These are phyloP conservation scores for Diplosoma virens DNA, from an alignment of 23 tunicate genomes.

Conservation along the genomic window DNA sequence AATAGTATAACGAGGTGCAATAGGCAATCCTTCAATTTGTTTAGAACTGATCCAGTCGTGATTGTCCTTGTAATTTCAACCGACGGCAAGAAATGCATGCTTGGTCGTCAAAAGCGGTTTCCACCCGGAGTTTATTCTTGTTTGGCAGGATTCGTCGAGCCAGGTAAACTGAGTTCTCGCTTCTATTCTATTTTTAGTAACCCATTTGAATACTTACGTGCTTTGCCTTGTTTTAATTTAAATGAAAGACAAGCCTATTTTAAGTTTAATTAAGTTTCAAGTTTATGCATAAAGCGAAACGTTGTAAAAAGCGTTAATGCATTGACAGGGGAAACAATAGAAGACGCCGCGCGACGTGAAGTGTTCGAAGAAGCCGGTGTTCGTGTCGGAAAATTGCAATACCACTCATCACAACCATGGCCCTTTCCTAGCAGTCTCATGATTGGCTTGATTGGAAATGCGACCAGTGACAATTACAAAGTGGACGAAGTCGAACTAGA, in stretches of 20 bases:
- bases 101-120: constrained; percentile 67
- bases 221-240: not conserved
- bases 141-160: constrained; percentile 87
- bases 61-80: constrained; percentile 62
- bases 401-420: constrained; percentile 96
- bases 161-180: constrained; percentile 70
- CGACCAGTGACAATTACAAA: constrained; percentile 52
- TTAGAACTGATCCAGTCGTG: constrained; percentile 91
- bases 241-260: too few relatives aligned
- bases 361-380: constrained; percentile 88
- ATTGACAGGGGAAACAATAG: constrained; percentile 76
- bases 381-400: constrained; percentile 61
- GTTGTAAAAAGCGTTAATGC: too few relatives aligned
- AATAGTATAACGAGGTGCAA: too few relatives aligned
- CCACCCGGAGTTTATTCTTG: constrained; percentile 87
- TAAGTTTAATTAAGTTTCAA: too few relatives aligned
- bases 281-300: too few relatives aligned
- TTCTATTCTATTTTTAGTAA: too few relatives aligned
- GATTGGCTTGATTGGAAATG: constrained; percentile 93
- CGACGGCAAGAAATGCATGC: constrained; percentile 74
- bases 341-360: constrained; percentile 93
- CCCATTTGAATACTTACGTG: too few relatives aligned
- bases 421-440: constrained; percentile 85
- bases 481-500: constrained; percentile 86
- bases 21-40: too few relatives aligned